Base-by-base conservation (phyloP, 2,797 vertebrate genomes). In the Trachurus trachurus region DNA sequence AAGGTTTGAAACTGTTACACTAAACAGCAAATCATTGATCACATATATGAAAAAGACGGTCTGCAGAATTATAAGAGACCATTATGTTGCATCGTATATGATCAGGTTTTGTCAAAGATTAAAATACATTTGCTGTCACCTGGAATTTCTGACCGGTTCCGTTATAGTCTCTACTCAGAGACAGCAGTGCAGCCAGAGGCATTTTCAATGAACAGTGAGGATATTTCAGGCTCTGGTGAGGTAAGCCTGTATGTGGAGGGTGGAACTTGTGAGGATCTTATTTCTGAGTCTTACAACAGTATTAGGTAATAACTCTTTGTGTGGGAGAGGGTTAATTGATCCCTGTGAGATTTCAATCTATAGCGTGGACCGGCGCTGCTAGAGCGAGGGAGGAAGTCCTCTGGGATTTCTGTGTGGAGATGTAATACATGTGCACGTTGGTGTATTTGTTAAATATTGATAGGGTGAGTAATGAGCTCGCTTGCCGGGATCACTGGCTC, bases 301-400 rank as follows among this genome's bases (percentile, higher is more conserved):
- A 78, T 87, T 82, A 74, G 74, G 73, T 86, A 80, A 87, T 83
- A 67, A 63, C 22, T 82, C 57, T 31, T 13, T 42, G 82, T 71
- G 60, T 68, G 61, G 78, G 58, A 66, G 71, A 47, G 54, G n/a
- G 71, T 82, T 88, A 88, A 88, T 90, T 92, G 87, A 91, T 89
- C 86, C 87, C 71, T 82, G 80, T 13, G 84, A 90, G 90, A 67
- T 71, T 71, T 80, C 47, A 56, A 86, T 77, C 83, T 71, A 78
- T 39, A 62, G 58, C 29, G 70, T 68, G 56, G 49, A 42, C 29
- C 58, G 64, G 56, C 56, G 16, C 74, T 61, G 59, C 42, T 56
- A 29, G 26, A 64, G 60, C 44, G 54, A 78, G 50, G 49, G 66
- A 10, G 64, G 47, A 45, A 49, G 21, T 76, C 85, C 65, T 13